phyloP scores from a whole-genome alignment of 2,113 vertebrate genomes.

The Pogonocichla stellata region DNA sequence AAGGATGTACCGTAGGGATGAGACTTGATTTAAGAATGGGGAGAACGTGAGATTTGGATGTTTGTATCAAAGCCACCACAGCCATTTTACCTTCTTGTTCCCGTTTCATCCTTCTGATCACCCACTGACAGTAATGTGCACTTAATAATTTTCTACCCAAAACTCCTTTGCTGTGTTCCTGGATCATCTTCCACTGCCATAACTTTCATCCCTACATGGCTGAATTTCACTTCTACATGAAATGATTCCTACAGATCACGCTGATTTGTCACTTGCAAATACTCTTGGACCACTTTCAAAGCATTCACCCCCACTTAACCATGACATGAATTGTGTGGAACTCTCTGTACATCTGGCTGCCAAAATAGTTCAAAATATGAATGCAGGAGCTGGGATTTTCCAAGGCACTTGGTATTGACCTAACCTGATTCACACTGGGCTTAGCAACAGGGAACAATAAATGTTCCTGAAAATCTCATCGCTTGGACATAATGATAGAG shows the following conservation, averaged over 20 bases:
- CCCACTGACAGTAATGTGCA: rapidly evolving
- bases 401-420: neutral
- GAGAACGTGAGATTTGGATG: neutral
- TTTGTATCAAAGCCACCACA: neutral
- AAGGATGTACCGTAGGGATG: neutral
- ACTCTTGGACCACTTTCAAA: neutral
- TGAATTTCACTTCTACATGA: neutral
- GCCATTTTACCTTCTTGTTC: neutral
- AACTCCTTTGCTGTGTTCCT: neutral
- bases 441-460: neutral
- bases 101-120: neutral
- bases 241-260: neutral
- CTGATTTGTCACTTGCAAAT: neutral
- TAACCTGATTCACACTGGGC: neutral
- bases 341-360: neutral
- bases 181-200: neutral
- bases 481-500: neutral
- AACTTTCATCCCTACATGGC: neutral
- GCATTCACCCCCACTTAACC: neutral
- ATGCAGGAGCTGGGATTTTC: neutral
- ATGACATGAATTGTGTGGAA: neutral
- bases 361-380: neutral
- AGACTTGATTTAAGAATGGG: neutral
- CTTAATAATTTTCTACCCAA: neutral
- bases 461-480: neutral